A percentile compares a stretch with the other conserved stretches of the same genome.
Conservation (phyloP, 2,113 vertebrate genomes). For the Vicugna pacos region DNA sequence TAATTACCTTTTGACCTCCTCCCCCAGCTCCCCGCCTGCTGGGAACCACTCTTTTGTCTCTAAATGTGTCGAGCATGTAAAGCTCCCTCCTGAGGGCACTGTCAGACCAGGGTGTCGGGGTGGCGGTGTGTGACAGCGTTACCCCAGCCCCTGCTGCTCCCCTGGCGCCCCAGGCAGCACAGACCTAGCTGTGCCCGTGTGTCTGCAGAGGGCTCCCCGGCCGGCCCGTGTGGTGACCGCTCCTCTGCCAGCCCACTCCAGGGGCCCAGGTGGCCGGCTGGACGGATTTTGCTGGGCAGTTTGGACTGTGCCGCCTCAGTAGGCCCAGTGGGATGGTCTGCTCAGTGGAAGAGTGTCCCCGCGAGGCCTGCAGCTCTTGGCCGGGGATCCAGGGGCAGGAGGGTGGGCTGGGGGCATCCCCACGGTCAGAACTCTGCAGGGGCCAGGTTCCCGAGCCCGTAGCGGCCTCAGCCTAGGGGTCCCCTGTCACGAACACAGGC, state of each 20-base stretch:
- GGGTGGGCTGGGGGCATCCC: not conserved
- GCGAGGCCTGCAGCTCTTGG: fast-evolving
- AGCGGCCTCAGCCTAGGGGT: not conserved
- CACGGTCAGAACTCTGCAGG: not conserved
- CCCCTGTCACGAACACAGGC: not conserved
- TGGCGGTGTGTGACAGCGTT: too few species aligned
- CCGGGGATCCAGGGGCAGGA: not conserved
- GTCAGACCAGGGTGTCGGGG: too few species aligned
- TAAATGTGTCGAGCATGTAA: too few species aligned
- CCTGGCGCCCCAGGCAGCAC: too few species aligned
- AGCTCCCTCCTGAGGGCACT: too few species aligned
- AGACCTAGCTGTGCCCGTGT: not conserved
- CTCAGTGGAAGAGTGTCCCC: too few species aligned
- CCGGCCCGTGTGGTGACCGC: not conserved
- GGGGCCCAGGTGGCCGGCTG: not conserved
- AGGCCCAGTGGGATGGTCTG: not conserved
- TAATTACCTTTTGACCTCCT: too few species aligned
- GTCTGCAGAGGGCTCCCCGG: not conserved
- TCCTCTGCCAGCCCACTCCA: fast-evolving
- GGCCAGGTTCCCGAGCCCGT: not conserved
- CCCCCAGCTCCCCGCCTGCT: too few species aligned
- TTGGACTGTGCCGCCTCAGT: not conserved
- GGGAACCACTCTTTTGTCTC: too few species aligned
- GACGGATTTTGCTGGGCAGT: fast-evolving
- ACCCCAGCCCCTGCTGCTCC: fast-evolving